Conservation (phyloP, 35 echinoderm and acorn worm genomes). For the Ophiothrix spiculata region DNA sequence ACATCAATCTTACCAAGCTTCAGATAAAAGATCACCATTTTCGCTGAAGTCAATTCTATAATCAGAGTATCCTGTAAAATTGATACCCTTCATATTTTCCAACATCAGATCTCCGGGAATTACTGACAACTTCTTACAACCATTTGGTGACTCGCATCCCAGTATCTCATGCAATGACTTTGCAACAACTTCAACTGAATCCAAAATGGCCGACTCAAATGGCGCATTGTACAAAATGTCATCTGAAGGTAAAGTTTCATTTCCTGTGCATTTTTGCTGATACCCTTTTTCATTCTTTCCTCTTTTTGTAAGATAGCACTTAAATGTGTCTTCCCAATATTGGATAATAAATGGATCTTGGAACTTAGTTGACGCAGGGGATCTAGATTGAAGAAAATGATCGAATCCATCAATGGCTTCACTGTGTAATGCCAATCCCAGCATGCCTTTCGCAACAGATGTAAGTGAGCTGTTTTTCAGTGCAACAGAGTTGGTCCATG, state of each 20-base stretch:
- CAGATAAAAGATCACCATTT: constrained; percentile 47
- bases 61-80: constrained; percentile 46
- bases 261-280: constrained; percentile 19
- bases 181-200: constrained; percentile 68
- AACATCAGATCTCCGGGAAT: constrained; percentile 35
- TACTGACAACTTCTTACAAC: background rate
- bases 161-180: constrained; percentile 42
- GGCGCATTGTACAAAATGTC: constrained; percentile 28
- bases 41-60: constrained; percentile 26
- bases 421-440: constrained; percentile 44
- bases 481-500: constrained; percentile 54
- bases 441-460: constrained; percentile 72
- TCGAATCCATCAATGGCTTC: background rate
- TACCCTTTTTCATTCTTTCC: background rate
- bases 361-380: background rate
- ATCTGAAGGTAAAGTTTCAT: constrained; percentile 33
- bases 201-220: constrained; percentile 39
- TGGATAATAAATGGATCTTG: constrained; percentile 78
- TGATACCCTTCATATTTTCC: constrained; percentile 50
- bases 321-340: constrained; percentile 63
- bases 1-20: constrained; percentile 39
- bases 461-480: constrained; percentile 18
- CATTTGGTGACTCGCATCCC: constrained; percentile 12
- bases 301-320: constrained; percentile 38
- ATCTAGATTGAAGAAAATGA: constrained; percentile 38